phyloP scores from a whole-genome alignment of 2,113 vertebrate species.

The Scartelaos histophorus region DNA sequence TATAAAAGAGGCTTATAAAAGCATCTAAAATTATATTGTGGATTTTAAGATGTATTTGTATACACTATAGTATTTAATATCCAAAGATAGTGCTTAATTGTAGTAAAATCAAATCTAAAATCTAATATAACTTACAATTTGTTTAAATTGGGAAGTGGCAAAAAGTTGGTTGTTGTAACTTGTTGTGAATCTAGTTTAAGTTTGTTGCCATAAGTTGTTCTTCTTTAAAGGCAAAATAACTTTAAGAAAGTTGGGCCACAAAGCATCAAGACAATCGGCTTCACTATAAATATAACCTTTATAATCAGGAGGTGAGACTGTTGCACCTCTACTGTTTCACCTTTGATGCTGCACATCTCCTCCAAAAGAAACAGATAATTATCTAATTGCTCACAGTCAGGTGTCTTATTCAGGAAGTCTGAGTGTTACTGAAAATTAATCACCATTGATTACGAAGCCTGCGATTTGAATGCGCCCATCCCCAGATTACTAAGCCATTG shows the following conservation, averaged over 20 bases:
- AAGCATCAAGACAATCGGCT: conserved; percentile 1
- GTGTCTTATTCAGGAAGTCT: conserved; percentile 53
- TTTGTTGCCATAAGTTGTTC: neutral
- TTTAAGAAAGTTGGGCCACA: neutral
- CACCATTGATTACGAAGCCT: conserved; percentile 67
- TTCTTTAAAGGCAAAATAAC: neutral
- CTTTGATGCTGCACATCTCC: conserved; percentile 16
- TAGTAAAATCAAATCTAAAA: no score
- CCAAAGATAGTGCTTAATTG: no score
- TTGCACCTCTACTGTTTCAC: conserved; percentile 6
- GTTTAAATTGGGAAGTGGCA: neutral
- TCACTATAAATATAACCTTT: neutral
- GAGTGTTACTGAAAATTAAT: conserved; percentile 59
- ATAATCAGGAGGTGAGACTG: neutral
- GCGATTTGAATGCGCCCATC: conserved; percentile 58
- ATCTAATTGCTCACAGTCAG: conserved; percentile 45
- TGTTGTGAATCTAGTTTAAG: neutral
- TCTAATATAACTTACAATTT: no score
- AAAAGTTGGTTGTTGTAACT: neutral
- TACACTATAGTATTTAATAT: no score
- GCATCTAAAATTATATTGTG: neutral
- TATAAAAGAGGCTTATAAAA: neutral
- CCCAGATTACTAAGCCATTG: conserved; percentile 70
- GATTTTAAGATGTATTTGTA: no score
- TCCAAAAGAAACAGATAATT: conserved; percentile 43